Base-by-base conservation (phyloP, 1,140 invertebrate genomes). In the Araneus ventricosus region DNA sequence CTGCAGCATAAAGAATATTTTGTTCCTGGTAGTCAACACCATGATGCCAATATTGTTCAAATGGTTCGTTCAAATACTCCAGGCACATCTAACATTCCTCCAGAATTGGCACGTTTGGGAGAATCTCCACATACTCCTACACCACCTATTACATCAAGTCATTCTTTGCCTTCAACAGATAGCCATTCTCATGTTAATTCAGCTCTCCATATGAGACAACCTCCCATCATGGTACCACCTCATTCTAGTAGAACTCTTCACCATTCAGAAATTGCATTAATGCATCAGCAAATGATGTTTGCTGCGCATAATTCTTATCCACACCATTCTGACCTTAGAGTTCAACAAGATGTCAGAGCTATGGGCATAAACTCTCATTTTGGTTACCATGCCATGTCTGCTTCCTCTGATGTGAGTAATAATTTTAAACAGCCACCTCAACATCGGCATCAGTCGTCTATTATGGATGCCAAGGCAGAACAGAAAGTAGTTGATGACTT, bases 1-100 rank as follows among this genome's bases (percentile, higher is more conserved):
- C 94, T 94, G 39, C 88, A 93, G 52, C 94, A 92, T 37, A 94
- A 94, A 82, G 94, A 94, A 6, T 94, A 94, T 70, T 80, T 93
- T 57, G 45, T 90, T 22, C 45, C 94, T 52, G 45, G 79, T 82
- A 79, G 45, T 22, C 94, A 94, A 63, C 86, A 94, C 27, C 61
- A 90, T 52, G 94, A 93, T 6, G 59, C 92, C 52, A 93, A 88
- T 79, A 45, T 88, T 80, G 63, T 52, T 57, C 94, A 94, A 59
- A 90, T 94, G 27, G 94, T 94, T 75, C 82, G 94, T 17, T 87
- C 94, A 34, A 52, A 93, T 37, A 94, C 94, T 20, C 94, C 94
- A 57, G 85, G 92, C 14, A 45, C 90, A 57, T 88, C 93, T 20
- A 63, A 34, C 85, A 90, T 94, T 88, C 94, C 93, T 92, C 67